Conservation (phyloP, 2,797 vertebrate species). For the Xenops minutus region DNA sequence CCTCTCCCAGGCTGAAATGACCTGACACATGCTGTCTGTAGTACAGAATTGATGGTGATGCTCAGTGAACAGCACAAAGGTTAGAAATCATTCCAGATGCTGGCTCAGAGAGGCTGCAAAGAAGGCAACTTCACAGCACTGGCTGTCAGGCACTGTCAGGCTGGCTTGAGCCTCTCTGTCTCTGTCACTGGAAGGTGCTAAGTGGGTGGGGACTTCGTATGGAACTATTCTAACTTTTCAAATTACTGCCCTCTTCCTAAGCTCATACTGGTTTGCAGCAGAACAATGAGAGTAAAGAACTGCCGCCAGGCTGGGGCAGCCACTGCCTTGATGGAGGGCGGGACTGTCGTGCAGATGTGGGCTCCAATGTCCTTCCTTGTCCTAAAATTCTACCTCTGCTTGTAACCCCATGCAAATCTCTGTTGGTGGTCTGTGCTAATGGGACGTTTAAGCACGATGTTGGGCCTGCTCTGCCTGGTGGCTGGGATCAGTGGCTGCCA, state of each 20-base stretch:
- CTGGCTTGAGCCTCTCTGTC: rapidly evolving
- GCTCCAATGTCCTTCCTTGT: not conserved
- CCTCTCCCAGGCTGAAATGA: not conserved
- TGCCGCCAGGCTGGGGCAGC: not conserved
- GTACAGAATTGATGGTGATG: not conserved
- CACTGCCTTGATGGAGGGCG: not conserved
- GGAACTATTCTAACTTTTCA: not conserved
- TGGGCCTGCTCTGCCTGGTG: not conserved
- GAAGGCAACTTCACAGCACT: not conserved
- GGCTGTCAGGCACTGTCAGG: not conserved
- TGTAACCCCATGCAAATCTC: not conserved
- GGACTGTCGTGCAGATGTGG: not conserved
- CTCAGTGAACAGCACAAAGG: not conserved
- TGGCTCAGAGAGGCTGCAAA: not conserved
- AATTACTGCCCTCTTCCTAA: not conserved
- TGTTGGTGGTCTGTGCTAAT: not conserved
- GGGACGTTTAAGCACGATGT: not conserved
- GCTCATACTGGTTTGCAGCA: not conserved
- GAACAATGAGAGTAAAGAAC: not conserved
- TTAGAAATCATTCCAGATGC: not conserved
- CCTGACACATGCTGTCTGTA: not conserved
- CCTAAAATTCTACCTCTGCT: not conserved
- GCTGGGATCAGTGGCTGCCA: rapidly evolving
- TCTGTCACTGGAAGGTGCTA: no score
- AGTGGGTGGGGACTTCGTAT: not conserved